Percentiles rank a stretch among this genome's conserved stretches.
Conservation (phyloP, 2,113 vertebrate genomes). For the Speoplatyrhinus poulsoni region DNA sequence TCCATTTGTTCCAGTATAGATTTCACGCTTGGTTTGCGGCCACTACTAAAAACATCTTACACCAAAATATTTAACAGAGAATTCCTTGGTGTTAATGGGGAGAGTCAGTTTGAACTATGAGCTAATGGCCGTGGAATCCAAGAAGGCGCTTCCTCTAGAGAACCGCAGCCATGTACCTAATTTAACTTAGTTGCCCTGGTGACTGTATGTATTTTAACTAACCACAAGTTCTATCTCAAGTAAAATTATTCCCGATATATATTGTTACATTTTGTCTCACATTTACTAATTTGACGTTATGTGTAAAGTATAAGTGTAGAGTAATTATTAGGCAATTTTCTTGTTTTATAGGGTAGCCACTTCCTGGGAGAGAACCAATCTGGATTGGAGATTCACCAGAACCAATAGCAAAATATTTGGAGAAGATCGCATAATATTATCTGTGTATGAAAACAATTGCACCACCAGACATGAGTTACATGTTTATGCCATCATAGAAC, state of each 20-base stretch:
- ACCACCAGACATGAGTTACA: not conserved
- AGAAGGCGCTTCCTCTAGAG: slow-evolving; percentile 52
- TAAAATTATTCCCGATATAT: not conserved
- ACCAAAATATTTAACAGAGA: not conserved
- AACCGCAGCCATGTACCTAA: slow-evolving; percentile 55
- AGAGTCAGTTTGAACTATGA: slow-evolving; percentile 60
- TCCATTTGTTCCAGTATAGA: slow-evolving; percentile 4
- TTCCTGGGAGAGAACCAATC: slow-evolving; percentile 23
- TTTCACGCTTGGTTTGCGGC: not conserved
- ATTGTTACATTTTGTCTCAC: not conserved
- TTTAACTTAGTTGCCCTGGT: slow-evolving; percentile 61
- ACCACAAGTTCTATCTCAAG: slow-evolving; percentile 11
- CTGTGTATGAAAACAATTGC: slow-evolving; percentile 5
- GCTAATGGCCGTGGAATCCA: slow-evolving; percentile 65
- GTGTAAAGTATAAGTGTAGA: not conserved
- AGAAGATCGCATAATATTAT: slow-evolving; percentile 14
- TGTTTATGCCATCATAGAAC: not conserved
- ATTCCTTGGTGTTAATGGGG: not conserved
- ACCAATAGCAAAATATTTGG: not conserved
- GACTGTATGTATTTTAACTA: slow-evolving; percentile 47
- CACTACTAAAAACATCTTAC: not conserved
- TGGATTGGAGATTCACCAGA: not conserved
- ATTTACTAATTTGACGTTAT: not conserved
- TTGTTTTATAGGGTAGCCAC: slow-evolving; percentile 14
- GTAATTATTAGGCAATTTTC: not conserved